Percentiles rank a stretch among this genome's conserved stretches.
Evolutionary conservation across 35 echinoderm and acorn worm genomes (phyloP).

Genomic region (Apostichopus japonicus): DNA sequence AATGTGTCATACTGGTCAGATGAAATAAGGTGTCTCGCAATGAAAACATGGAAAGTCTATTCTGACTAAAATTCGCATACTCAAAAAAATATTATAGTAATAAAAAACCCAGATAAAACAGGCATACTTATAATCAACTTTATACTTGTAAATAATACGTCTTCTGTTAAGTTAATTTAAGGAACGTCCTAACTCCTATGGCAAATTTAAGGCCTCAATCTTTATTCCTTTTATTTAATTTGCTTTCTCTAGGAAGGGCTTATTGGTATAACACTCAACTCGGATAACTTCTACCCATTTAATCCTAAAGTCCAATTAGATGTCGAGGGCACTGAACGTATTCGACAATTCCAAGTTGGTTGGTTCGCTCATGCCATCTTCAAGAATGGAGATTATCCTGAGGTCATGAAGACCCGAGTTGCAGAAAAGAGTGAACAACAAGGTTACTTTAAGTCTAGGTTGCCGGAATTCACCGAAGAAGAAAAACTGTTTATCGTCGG

Average conservation of each 20-base stretch:
- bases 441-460: slow-evolving; percentile 61
- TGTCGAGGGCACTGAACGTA: slow-evolving; percentile 75
- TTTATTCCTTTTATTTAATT: neutral
- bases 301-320: slow-evolving; percentile 38
- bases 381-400: slow-evolving; percentile 88
- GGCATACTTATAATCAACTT: too few relatives aligned
- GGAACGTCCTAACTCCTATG: neutral
- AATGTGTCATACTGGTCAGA: too few relatives aligned
- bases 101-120: too few relatives aligned
- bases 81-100: neutral
- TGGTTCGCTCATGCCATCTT: slow-evolving; percentile 94
- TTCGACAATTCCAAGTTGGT: slow-evolving; percentile 83
- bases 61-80: neutral
- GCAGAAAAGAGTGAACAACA: slow-evolving; percentile 77
- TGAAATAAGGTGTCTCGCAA: neutral
- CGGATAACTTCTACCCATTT: slow-evolving; percentile 30
- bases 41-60: neutral
- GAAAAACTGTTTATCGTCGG: slow-evolving; percentile 72
- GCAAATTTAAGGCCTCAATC: too few relatives aligned
- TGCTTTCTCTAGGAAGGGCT: slow-evolving; percentile 54
- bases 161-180: too few relatives aligned
- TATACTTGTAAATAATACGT: too few relatives aligned
- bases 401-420: slow-evolving; percentile 82
- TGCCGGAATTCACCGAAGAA: slow-evolving; percentile 85
- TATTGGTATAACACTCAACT: slow-evolving; percentile 86